Conservation (phyloP, 2,113 vertebrate species). For the Spilogale gracilis region DNA sequence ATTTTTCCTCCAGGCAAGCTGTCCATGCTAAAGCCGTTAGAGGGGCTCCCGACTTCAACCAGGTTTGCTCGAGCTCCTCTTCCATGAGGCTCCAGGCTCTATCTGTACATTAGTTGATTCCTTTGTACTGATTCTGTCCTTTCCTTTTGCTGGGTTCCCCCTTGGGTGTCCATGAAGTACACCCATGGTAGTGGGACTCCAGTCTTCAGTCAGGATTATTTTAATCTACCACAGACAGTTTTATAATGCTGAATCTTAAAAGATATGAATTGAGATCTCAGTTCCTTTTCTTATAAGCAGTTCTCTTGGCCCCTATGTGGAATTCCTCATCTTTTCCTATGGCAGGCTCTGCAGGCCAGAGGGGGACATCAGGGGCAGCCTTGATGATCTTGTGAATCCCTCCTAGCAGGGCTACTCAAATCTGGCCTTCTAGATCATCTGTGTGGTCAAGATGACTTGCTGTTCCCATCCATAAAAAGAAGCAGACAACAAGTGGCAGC, state of each 20-base stretch:
- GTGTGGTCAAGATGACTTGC: background rate
- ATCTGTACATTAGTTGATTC: background rate
- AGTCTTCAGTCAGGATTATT: background rate
- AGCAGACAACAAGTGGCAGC: background rate
- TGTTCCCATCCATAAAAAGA: background rate
- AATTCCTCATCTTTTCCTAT: background rate
- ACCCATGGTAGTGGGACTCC: background rate
- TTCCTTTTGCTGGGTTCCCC: background rate
- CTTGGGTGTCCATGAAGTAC: background rate
- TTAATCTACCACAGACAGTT: background rate
- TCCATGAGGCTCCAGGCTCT: background rate
- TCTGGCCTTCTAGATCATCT: background rate
- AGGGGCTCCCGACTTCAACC: background rate
- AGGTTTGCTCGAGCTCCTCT: background rate
- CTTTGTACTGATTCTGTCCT: background rate
- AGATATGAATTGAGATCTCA: background rate
- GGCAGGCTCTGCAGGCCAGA: background rate
- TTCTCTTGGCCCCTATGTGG: background rate
- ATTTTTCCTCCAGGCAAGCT: background rate
- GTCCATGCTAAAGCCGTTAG: too few species aligned
- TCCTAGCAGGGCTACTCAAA: background rate
- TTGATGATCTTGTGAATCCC: background rate
- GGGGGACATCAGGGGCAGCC: too few species aligned
- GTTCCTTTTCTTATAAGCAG: background rate
- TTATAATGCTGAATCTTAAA: background rate